Conservation (phyloP, 2,113 vertebrate species). For the Myrmecobius fasciatus region DNA sequence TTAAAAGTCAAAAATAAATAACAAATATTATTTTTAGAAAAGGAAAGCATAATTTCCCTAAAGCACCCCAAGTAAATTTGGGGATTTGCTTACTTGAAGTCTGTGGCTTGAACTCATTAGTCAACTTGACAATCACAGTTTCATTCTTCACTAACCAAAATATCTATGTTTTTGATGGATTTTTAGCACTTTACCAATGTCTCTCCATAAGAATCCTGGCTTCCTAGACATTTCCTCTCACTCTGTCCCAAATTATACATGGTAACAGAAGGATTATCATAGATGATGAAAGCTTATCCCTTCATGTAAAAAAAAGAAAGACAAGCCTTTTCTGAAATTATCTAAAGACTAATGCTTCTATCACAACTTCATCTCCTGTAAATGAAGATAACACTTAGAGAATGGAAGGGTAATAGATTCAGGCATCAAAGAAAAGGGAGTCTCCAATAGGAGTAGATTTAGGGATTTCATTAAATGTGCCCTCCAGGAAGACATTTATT, state of each 20-base stretch:
- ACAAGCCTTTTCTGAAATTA: not conserved
- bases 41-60: not conserved
- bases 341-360: not conserved
- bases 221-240: not conserved
- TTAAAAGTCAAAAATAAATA: not conserved
- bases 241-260: not conserved
- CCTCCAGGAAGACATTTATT: not conserved
- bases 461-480: not conserved
- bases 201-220: not conserved
- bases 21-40: not conserved
- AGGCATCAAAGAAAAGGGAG: not conserved
- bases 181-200: not conserved
- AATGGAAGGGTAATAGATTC: not conserved
- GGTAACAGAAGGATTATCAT: not conserved
- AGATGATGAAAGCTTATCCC: not conserved
- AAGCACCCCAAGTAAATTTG: not conserved
- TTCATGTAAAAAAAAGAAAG: not conserved
- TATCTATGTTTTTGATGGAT: not conserved
- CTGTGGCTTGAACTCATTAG: not conserved
- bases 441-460: not conserved
- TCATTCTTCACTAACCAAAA: not conserved
- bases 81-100: not conserved
- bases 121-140: not conserved
- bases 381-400: not conserved
- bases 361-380: not conserved